phyloP scores from a whole-genome alignment of 2,113 vertebrate species.

The Parotia lawesii region DNA sequence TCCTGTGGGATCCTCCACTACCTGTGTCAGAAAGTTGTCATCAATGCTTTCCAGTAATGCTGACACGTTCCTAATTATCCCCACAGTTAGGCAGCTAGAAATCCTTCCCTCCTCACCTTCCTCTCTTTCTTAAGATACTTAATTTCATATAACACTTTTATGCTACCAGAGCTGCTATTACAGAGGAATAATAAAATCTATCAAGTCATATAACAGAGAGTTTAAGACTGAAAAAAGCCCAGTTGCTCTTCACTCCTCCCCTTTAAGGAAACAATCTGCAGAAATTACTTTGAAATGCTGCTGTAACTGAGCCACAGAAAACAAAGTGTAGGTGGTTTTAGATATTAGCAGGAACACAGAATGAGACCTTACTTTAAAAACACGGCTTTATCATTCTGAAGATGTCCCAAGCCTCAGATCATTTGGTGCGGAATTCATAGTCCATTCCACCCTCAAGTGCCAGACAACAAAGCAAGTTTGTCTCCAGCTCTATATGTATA shows the following conservation, averaged over 20 bases:
- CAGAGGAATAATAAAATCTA: neutral
- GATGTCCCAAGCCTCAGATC: neutral
- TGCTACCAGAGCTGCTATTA: neutral
- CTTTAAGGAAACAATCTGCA: neutral
- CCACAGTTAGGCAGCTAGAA: neutral
- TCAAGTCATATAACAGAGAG: neutral
- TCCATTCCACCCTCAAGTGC: neutral
- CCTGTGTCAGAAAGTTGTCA: neutral
- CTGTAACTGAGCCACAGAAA: neutral
- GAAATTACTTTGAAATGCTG: neutral
- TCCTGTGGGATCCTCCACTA: neutral
- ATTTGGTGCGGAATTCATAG: neutral
- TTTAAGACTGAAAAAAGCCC: neutral
- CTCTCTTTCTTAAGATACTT: neutral
- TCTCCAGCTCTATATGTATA: neutral
- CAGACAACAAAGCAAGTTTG: neutral
- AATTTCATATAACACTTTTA: neutral
- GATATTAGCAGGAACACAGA: neutral
- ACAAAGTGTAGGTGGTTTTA: neutral
- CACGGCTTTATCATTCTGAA: neutral
- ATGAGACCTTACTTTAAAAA: neutral
- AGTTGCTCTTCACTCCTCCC: neutral
- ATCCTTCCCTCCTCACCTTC: neutral
- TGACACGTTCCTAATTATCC: neutral
- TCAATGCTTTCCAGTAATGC: neutral